These are phyloP conservation scores for Coptodon bakossiorum DNA, from an alignment of 2,113 vertebrate species.

Conservation along the genomic window DNA sequence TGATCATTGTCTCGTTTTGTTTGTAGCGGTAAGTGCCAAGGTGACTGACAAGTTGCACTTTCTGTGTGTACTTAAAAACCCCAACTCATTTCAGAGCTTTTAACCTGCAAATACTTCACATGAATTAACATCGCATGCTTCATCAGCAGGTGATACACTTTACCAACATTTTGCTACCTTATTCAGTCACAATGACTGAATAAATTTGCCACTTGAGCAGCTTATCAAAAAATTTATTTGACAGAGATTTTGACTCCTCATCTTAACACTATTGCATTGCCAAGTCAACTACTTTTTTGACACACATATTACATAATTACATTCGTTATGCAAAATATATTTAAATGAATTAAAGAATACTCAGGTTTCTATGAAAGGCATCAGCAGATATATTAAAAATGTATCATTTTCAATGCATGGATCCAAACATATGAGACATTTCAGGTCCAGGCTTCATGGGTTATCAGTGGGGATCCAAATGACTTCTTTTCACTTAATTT, in stretches of 20 bases:
- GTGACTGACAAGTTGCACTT: neutral
- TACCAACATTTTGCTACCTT: neutral
- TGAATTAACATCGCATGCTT: neutral
- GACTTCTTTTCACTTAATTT: neutral
- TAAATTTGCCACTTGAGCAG: neutral
- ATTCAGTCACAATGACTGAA: neutral
- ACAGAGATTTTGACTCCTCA: neutral
- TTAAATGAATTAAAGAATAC: neutral
- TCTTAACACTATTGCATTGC: neutral
- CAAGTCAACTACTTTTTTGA: neutral
- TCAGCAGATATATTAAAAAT: rapidly evolving
- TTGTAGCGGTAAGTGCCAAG: neutral
- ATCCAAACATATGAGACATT: neutral
- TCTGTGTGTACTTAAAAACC: neutral
- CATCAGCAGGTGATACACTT: neutral
- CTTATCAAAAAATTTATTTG: neutral
- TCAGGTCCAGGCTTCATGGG: neutral
- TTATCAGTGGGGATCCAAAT: neutral
- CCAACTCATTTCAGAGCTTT: neutral
- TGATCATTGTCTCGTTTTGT: neutral
- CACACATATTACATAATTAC: neutral
- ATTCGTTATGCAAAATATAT: neutral
- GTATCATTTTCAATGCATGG: neutral
- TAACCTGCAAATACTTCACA: neutral
- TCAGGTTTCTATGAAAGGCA: neutral